Conservation (phyloP, 2,113 vertebrate genomes). For the Corythoichthys haematopterus region DNA sequence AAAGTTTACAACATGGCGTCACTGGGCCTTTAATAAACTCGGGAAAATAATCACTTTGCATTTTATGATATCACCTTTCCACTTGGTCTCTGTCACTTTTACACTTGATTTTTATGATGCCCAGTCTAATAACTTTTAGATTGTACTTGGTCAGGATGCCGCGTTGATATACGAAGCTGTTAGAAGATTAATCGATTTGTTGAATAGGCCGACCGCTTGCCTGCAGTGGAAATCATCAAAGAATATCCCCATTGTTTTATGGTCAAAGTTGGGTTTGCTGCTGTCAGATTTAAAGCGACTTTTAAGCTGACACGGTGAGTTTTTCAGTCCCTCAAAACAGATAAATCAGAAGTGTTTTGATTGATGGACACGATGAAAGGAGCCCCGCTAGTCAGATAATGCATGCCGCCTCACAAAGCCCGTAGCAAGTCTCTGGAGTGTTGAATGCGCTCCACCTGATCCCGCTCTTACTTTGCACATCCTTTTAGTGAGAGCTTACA, state of each 20-base stretch:
- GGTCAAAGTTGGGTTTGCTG: constrained; percentile 1
- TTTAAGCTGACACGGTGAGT: neutral
- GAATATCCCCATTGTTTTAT: neutral
- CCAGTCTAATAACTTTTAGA: neutral
- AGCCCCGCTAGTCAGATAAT: neutral
- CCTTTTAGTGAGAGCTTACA: neutral
- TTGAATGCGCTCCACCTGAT: constrained; percentile 5
- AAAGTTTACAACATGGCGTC: neutral
- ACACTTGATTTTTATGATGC: neutral
- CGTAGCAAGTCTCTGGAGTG: neutral
- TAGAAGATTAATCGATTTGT: neutral
- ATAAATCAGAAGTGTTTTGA: neutral
- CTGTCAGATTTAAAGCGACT: neutral
- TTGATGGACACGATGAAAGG: neutral
- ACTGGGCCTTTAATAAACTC: neutral
- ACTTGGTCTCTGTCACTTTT: neutral
- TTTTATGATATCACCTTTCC: neutral
- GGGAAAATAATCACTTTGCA: neutral
- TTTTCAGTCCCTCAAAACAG: neutral
- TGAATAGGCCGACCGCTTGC: neutral
- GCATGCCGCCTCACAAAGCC: neutral
- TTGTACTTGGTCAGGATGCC: neutral
- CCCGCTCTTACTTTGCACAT: neutral
- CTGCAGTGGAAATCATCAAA: neutral
- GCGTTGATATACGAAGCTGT: neutral